These are phyloP conservation scores for Euzetes globulus DNA, from an alignment of 2,888 invertebrate genomes.

Conservation along the genomic window DNA sequence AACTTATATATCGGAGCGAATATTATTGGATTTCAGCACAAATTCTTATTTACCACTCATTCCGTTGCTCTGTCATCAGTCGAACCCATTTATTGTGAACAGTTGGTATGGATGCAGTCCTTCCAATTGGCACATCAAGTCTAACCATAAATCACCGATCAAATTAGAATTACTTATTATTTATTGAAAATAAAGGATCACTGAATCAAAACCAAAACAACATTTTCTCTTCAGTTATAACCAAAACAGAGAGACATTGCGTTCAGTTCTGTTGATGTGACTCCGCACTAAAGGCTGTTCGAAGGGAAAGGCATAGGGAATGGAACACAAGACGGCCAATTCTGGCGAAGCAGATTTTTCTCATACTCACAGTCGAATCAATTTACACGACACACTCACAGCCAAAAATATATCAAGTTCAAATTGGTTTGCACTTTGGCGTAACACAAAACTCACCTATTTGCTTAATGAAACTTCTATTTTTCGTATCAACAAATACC, in stretches of 20 bases:
- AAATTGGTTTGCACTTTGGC: no score
- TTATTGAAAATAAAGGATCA: not conserved
- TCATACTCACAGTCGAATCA: not conserved
- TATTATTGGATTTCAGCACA: not conserved
- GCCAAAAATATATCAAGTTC: not conserved
- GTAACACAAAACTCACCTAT: no score
- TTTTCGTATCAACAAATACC: no score
- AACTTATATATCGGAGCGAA: not conserved
- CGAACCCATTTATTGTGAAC: not conserved
- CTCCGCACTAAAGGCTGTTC: not conserved
- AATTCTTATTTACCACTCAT: slow-evolving; percentile 1
- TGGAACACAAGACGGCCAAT: not conserved
- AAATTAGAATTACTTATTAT: not conserved
- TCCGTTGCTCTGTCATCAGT: not conserved
- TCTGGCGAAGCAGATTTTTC: not conserved
- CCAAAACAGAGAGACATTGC: not conserved
- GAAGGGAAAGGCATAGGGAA: not conserved
- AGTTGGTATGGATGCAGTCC: not conserved
- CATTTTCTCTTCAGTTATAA: not conserved
- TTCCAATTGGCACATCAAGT: not conserved
- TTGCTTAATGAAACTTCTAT: no score
- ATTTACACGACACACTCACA: not conserved
- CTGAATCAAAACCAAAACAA: not conserved
- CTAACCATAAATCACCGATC: not conserved
- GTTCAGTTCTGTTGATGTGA: not conserved